Percentiles rank a stretch among this genome's conserved stretches.
These are phyloP conservation scores for Centropristis striata DNA, from an alignment of 2,113 vertebrate genomes.

Conservation along the genomic window DNA sequence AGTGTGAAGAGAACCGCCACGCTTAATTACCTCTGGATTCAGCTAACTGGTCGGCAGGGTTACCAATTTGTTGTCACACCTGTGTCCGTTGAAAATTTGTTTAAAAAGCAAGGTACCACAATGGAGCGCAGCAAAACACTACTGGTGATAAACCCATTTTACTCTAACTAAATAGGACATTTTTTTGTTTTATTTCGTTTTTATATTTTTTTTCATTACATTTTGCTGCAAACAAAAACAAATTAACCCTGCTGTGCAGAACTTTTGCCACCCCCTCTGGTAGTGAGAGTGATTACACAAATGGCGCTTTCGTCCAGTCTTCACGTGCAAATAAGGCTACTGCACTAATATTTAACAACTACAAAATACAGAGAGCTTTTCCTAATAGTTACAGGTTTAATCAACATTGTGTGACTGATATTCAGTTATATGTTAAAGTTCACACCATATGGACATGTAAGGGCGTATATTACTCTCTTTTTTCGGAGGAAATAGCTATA, in stretches of 20 bases:
- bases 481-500: no score
- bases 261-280: no score
- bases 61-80: conserved; percentile 31
- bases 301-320: no score
- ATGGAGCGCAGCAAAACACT: background rate
- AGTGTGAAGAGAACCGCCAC: conserved; percentile 15
- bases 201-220: background rate
- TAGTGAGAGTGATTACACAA: no score
- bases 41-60: conserved; percentile 21
- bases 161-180: background rate
- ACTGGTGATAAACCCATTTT: background rate
- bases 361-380: no score
- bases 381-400: no score
- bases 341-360: no score
- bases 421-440: no score
- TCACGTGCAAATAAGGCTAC: no score
- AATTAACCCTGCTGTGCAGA: background rate
- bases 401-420: no score
- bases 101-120: conserved; percentile 4
- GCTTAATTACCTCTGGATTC: conserved; percentile 39
- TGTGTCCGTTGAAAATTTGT: conserved; percentile 17
- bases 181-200: background rate
- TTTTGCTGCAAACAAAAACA: background rate
- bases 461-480: background rate
- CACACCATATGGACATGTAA: background rate